Conservation (phyloP, 2,888 invertebrate genomes). For the Netelia fuscicornis region DNA sequence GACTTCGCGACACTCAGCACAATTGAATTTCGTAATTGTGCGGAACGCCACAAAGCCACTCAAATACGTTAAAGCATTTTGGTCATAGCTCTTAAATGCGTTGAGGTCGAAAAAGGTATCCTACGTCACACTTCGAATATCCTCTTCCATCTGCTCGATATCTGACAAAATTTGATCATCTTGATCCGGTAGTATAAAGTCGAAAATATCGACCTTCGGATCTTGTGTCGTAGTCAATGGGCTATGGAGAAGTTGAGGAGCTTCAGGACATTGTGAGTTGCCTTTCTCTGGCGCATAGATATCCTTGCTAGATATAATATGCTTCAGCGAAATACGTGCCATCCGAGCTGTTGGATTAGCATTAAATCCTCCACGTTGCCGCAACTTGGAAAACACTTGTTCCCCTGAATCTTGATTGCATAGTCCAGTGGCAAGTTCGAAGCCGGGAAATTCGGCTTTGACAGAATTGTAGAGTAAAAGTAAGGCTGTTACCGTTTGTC, state of each 20-base stretch:
- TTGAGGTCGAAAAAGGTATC: conserved; percentile 17
- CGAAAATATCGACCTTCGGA: conserved; percentile 10
- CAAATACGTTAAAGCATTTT: conserved; percentile 29
- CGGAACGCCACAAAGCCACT: conserved; percentile 33
- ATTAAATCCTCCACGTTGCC: conserved; percentile 68
- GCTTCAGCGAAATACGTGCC: background rate
- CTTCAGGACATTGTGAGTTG: conserved; percentile 26
- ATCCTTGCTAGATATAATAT: conserved; percentile 34
- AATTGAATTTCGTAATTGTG: conserved; percentile 26
- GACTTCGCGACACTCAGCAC: conserved; percentile 11
- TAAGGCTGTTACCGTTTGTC: conserved; percentile 11
- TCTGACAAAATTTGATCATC: conserved; percentile 7
- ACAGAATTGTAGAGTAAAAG: conserved; percentile 13
- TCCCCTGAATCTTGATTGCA: conserved; percentile 55
- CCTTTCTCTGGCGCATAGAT: conserved; percentile 18
- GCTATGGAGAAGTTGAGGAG: conserved; percentile 26
- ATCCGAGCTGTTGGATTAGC: conserved; percentile 46
- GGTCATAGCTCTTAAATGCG: conserved; percentile 17
- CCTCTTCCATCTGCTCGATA: conserved; percentile 23
- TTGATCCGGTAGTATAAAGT: conserved; percentile 8
- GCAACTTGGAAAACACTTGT: conserved; percentile 39
- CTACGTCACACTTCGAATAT: conserved; percentile 20
- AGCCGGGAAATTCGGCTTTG: conserved; percentile 22
- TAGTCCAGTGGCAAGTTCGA: conserved; percentile 47
- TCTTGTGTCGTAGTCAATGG: conserved; percentile 22